Evolutionary conservation across 2,113 vertebrate species (phyloP), one percentile per base, ranked within the genome.

Genomic region (Spilogale gracilis): DNA sequence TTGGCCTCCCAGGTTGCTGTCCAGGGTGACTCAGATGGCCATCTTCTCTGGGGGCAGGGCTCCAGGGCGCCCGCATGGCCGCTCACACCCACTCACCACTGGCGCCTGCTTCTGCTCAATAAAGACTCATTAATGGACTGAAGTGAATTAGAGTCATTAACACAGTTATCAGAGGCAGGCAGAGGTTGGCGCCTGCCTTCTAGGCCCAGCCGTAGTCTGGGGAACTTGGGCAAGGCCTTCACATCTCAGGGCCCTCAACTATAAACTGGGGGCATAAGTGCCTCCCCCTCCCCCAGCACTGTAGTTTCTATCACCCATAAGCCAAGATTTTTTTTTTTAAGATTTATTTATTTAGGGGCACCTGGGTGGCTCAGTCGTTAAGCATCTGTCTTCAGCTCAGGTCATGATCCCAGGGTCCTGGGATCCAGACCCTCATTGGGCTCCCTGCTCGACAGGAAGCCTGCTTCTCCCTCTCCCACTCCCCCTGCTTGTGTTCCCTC

Each of bases 61-160:
- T 96, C 71, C 20, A 6, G 45, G 58, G 60, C 3, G 0, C 30
- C 63, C 65, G 60, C 69, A 18, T 2, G 6, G 73, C 83, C 60
- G 52, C 94, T 96, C 84, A 81, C 71, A 91, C 76, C 84, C 95
- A 92, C 23, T 5, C 45, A 52, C 63, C 91, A 61, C 93, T 86
- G 96, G 94, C 14, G 56, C 86, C 97, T 80, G 87, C 65, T 97
- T 92, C 86, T 82, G 91, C 86, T 98, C 97, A 96, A 43, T 97
- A 96, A 96, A 93, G 92, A 38, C 89, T 97, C 32, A 0, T 96
- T 97, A 97, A 97, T 97, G 95, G 94, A 89, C 94, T 95, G 76
- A 94, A 97, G 92, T 96, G 97, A 98, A 97, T 97, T 95, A 95
- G 92, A 81, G 50, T 86, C 96, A 87, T 96, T 97, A 98, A 83